A percentile compares a stretch with the other conserved stretches of the same genome.
These are phyloP conservation scores for Burhinus oedicnemus DNA, from an alignment of 2,113 vertebrate genomes.

Conservation along the genomic window DNA sequence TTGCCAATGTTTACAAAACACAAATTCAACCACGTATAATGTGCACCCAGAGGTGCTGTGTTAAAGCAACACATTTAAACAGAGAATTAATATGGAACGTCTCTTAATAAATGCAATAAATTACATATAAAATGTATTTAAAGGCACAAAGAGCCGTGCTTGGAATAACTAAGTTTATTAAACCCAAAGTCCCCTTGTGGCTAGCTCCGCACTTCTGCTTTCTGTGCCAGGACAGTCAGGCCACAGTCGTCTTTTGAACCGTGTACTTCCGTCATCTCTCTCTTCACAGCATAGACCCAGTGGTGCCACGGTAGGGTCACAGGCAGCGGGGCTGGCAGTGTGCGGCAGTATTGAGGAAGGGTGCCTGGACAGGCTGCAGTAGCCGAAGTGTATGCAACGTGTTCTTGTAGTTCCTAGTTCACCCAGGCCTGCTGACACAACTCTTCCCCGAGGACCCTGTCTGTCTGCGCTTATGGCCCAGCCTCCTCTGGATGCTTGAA, in stretches of 20 bases:
- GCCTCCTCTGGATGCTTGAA: background rate
- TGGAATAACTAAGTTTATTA: background rate
- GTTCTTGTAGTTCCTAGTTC: background rate
- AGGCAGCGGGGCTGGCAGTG: background rate
- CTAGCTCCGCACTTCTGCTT: background rate
- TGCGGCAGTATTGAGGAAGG: background rate
- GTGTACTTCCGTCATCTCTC: background rate
- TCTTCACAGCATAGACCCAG: background rate
- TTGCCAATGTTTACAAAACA: background rate
- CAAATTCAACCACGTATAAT: background rate
- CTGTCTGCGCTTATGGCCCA: background rate
- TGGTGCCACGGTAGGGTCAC: background rate
- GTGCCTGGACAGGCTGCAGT: background rate
- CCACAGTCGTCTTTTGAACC: rapidly evolving
- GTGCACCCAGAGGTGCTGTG: background rate
- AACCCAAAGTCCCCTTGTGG: background rate
- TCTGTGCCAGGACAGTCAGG: background rate
- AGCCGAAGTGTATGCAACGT: background rate
- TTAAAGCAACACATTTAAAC: background rate
- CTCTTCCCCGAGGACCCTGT: rapidly evolving
- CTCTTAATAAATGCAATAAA: background rate
- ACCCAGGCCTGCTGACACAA: background rate
- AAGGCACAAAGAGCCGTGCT: background rate
- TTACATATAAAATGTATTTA: background rate
- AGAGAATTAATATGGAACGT: background rate